Base-by-base conservation (phyloP, 2,888 invertebrate genomes). In the Petrolisthes cinctipes region DNA sequence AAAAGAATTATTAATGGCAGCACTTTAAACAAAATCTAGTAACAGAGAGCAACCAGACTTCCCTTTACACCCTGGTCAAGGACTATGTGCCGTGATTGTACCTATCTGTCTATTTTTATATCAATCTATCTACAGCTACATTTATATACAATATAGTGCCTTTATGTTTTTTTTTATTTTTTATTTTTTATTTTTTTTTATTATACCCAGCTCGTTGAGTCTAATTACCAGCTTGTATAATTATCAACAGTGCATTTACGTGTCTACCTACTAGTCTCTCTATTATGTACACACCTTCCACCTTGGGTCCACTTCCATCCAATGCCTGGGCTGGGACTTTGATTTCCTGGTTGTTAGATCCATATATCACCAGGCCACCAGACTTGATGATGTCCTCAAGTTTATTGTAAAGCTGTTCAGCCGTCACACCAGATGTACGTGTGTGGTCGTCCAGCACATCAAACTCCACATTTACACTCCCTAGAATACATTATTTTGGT, bases 391-490 rank as follows among this genome's bases (percentile, higher is more conserved):
- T 71, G 7, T 84, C 73, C 17, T 84, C 53, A 6, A 89, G 85
- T 3, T 89, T n/a, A 2, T 54, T 23, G 11, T 53, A 66, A 68
- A 79, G 51, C n/a, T 9, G 11, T 9, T 9, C 68, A 20, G 71
- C 51, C 17, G 75, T 71, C 84, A 66, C 57, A 54, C 37, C 75
- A 7, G 76, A 9, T n/a, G 71, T 53, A 17, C 6, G 75, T 81
- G 61, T 73, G 51, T 4, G 14, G 66, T 85, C 85, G n/a, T 79
- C 68, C 71, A 86, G 51, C 11, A 89, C 56, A 37, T 85, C 82
- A 75, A 89, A 86, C 53, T 85, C 84, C 14, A 89, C 85, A 23
- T 85, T 6, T 78, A 86, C 73, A 71, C 86, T 86, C 53, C 89
- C 89, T 89, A 68, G n/a, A 73, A 14, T 51, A 82, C n/a, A 71